Base-by-base conservation (phyloP, 2,113 vertebrate genomes). In the Cololabis saira region DNA sequence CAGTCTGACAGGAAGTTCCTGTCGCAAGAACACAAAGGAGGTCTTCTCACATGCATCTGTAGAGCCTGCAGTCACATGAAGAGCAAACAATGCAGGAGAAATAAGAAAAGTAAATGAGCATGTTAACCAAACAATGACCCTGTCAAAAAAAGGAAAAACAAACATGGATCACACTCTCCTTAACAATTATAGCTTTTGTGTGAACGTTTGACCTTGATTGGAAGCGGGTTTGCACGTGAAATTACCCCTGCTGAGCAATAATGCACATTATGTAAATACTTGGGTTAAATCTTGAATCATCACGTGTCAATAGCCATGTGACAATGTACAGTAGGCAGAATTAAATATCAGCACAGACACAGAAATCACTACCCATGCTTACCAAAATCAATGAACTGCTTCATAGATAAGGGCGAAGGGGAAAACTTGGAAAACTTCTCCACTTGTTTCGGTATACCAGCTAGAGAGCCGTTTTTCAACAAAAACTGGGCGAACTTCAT, bases 311-410 rank as follows among this genome's bases (percentile, higher is more conserved):
- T 37, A 37, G 6, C 33, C 33, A 37, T 37, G 33, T 37, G 33
- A 37, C 33, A 37, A 37, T 37, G 33, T 11, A 7, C 33, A 17
- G 15, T 4, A 16, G 1, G 43, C 15, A 8, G 4, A 43, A 43
- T 4, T 45, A n/a, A 43, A 5, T 45, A n/a, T 45, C 43, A 45
- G 60, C 15, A 24, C 11, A 33, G 5, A 22, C 13, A 22, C 3
- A 42, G 18, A 18, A 59, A 15, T 16, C 45, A 6, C 14, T 10
- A 53, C 18, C 50, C 3, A 11, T 6, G 76, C 81, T 96, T 86
- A 99, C 97, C 97, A 22, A 98, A 99, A 89, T 99, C 97, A 81
- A 99, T 86, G 77, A 99, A 93, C 88, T 99, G 97, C 82, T 99
- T 98, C 88, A 99, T 98, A 45, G 97, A 98, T 50, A 99, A 88